phyloP scores from a whole-genome alignment of 1,140 invertebrate species.

The Apis laboriosa region DNA sequence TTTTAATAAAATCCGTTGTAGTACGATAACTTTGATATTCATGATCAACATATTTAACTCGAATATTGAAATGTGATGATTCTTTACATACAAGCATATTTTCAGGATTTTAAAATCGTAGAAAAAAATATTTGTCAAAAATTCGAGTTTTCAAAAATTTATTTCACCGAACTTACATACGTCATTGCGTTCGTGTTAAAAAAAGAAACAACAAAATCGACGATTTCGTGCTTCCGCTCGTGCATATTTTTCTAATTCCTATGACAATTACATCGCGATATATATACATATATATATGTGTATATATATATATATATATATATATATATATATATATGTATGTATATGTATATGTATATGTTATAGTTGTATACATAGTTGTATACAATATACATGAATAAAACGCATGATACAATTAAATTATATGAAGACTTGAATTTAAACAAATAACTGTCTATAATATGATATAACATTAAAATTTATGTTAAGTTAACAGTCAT shows the following conservation, averaged over 20 bases:
- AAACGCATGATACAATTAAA: conserved; percentile 54
- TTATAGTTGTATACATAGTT: conserved; percentile 6
- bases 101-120: not conserved
- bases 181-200: conserved; percentile 44
- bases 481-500: conserved; percentile 72
- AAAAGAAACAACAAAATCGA: conserved; percentile 46
- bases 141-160: conserved; percentile 45
- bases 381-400: conserved; percentile 47
- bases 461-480: conserved; percentile 50
- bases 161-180: conserved; percentile 45
- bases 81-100: conserved; percentile 13
- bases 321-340: conserved; percentile 37
- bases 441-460: conserved; percentile 27
- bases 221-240: conserved; percentile 19
- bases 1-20: conserved; percentile 18
- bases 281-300: conserved; percentile 31
- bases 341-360: not conserved
- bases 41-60: not conserved
- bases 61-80: conserved; percentile 12
- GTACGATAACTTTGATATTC: conserved; percentile 6
- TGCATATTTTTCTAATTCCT: conserved; percentile 16
- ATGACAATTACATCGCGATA: conserved; percentile 37
- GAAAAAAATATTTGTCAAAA: not conserved
- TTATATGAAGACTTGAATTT: conserved; percentile 50
- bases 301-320: not conserved